Evolutionary conservation across 2,888 invertebrate species (phyloP), one percentile per base, ranked within the genome.

Genomic region (Andricus quercusramuli): DNA sequence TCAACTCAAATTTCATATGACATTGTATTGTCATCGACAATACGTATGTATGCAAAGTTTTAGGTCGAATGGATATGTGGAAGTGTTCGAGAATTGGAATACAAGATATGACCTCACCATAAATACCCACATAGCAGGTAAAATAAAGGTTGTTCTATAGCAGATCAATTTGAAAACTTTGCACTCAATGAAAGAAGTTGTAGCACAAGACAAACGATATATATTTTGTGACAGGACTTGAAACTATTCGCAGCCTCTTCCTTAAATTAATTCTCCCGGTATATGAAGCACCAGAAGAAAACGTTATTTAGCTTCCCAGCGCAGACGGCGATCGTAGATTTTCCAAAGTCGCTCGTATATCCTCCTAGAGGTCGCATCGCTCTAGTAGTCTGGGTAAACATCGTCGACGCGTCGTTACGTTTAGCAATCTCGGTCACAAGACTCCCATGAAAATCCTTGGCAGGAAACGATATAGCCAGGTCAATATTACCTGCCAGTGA

Each of bases 381-480:
- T 84, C 82, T 67, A 62, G 80, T 82, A 82, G 88, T 89, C 89
- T 89, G 87, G 85, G 90, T 88, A 90, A 89, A 89, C 89, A 89
- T 87, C 86, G 83, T 84, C 84, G 86, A 83, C 83, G 83, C 83
- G 84, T 87, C 86, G 86, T 87, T 88, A 89, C 86, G 79, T 81
- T 81, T 79, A 83, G 79, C 88, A 88, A 88, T 88, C 88, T 88
- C 87, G 82, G 51, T 70, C 84, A 82, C 82, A 84, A 85, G 87
- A 84, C 82, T 84, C 81, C 83, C 68, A 78, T 80, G 82, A 80
- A 80, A 80, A 79, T 84, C 82, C 86, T 85, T 88, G 47, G 22
- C 41, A 70, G 78, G 51, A 32, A 67, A 64, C 59, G 62, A 62
- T 32, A 78, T 41, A 66, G 64, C 22, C 32, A 41, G 65, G 51